Conservation (phyloP, 2,113 vertebrate species). For the Cinclus cinclus region DNA sequence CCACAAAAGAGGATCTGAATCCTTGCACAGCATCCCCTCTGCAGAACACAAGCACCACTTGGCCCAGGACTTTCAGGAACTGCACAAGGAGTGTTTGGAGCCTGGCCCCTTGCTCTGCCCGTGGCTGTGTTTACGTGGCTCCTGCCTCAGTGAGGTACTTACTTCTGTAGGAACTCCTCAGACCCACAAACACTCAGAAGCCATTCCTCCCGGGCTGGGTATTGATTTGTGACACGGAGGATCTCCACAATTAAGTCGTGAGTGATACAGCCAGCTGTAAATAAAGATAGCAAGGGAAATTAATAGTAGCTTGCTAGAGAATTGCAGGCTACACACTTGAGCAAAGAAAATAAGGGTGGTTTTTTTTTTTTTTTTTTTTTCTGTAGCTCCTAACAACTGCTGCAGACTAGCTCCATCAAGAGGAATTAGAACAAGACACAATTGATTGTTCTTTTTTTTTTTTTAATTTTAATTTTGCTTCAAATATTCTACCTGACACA, state of each 20-base stretch:
- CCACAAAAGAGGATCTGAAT: neutral
- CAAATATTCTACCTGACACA: neutral
- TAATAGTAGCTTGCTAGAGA: conserved; percentile 21
- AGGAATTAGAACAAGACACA: conserved; percentile 30
- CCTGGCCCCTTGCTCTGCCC: neutral
- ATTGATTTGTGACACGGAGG: conserved; percentile 39
- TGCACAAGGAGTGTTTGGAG: neutral
- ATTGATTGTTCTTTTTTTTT: neutral
- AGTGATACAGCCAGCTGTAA: conserved; percentile 71
- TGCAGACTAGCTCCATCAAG: conserved; percentile 65
- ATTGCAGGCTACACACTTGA: neutral
- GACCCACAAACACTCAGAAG: conserved; percentile 63
- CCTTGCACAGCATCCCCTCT: neutral
- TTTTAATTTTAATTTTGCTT: neutral
- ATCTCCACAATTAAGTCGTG: conserved; percentile 69
- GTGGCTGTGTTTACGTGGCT: neutral
- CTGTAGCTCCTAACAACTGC: neutral
- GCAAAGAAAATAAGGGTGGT: neutral
- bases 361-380: neutral
- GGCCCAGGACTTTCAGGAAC: neutral
- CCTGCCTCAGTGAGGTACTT: neutral
- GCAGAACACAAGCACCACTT: accelerated
- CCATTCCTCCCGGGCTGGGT: neutral
- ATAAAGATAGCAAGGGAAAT: conserved; percentile 56
- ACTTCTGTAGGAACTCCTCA: conserved; percentile 74